Evolutionary conservation across 2,888 invertebrate species (phyloP).

Genomic region (Drosophila siamana): DNA sequence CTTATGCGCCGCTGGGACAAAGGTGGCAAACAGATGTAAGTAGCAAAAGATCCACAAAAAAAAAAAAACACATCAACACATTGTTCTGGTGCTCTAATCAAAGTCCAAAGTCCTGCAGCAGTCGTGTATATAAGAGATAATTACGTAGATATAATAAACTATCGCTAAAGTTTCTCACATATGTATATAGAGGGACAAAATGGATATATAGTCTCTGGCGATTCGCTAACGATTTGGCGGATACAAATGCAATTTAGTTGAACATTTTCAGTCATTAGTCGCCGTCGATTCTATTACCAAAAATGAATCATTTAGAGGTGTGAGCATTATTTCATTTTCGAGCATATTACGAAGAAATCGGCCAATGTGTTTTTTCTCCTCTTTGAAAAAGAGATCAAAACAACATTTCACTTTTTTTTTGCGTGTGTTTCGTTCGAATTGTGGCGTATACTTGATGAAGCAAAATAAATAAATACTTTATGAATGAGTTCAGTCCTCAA

Average conservation of each 20-base stretch:
- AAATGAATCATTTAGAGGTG: conserved; percentile 29
- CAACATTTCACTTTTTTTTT: conserved; percentile 5
- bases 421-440: background rate
- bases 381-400: conserved; percentile 4
- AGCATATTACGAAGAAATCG: conserved; percentile 12
- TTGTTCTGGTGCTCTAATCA: background rate
- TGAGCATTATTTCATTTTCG: conserved; percentile 14
- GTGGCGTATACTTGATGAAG: background rate
- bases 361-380: conserved; percentile 3
- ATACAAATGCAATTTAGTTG: conserved; percentile 16
- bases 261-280: conserved; percentile 21
- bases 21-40: conserved; percentile 77
- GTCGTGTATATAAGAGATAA: background rate
- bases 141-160: background rate
- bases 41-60: conserved; percentile 31
- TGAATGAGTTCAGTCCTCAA: background rate
- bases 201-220: background rate
- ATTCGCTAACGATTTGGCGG: conserved; percentile 3
- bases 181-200: background rate
- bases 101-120: background rate
- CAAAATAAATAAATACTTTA: conserved; percentile 4
- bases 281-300: conserved; percentile 20
- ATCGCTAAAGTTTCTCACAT: too few species aligned
- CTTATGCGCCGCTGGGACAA: conserved; percentile 52
- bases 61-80: background rate